Base-by-base conservation (phyloP, 2,888 invertebrate genomes). In the Unio pictorum region DNA sequence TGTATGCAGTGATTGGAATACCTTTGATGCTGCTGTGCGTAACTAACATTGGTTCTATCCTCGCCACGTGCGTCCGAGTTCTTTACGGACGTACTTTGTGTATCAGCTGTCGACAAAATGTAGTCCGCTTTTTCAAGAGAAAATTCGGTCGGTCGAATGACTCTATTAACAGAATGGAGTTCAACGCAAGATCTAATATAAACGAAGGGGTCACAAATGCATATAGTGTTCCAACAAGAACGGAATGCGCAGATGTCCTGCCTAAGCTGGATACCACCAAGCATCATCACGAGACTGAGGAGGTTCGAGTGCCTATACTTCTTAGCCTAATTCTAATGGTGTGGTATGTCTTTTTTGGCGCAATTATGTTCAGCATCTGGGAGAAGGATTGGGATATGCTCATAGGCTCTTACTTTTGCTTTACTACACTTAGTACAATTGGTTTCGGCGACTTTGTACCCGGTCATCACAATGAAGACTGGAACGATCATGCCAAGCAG, bases 31-130 rank as follows among this genome's bases (percentile, higher is more conserved):
- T 99, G 80, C 95, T 98, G 71, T 94, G 98, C 34, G 90, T 99
- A 75, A 96, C 97, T 56, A 97, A 98, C 91, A 95, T 98, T 88
- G 98, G 98, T 78, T 96, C 96, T 91, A 92, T 96, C 15, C 95
- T 99, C 88, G 97, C 97, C 0, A 93, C 96, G 78, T 93, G 93
- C 75, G 95, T 98, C 79, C 97, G 97, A 90, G 95, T 95, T 89
- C 91, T 96, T 54, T 97, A 84, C 69, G 74, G 73, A 20, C 63
- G 74, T 30, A 69, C 77, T 8, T 69, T 73, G 28, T 77, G 77
- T 61, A 68, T 73, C 4, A 67, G 73, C 54, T 77, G 77, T 55
- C 65, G 77, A 54, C 72, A 69, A n/a, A 59, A 73, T 15, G 68
- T 75, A 54, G 67, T 73, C 54, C 65, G 64, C 11, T 45, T 45